These are phyloP conservation scores for Sitta carolinensis DNA, from an alignment of 2,797 vertebrate genomes.

Conservation along the genomic window DNA sequence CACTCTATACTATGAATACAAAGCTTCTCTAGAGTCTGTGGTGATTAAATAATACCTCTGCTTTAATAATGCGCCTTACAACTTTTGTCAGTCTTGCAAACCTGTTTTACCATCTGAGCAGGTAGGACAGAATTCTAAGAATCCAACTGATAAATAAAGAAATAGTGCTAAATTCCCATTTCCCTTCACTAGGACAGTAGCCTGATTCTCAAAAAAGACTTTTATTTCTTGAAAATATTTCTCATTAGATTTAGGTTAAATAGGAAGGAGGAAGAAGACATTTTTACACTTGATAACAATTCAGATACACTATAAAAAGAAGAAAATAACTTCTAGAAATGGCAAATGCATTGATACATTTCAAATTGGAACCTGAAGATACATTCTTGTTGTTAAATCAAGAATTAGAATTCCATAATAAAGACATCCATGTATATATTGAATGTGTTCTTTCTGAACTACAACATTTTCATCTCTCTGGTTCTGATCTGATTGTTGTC, in stretches of 20 bases:
- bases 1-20: not conserved
- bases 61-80: not conserved
- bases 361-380: not conserved
- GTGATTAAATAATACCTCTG: not conserved
- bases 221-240: conserved; percentile 10
- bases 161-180: not conserved
- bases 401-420: not conserved
- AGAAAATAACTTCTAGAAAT: not conserved
- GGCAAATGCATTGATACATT: not conserved
- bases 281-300: not conserved
- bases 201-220: not conserved
- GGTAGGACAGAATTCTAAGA: not conserved
- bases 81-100: not conserved
- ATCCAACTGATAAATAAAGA: conserved; percentile 7
- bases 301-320: not conserved
- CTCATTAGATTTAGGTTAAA: not conserved
- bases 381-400: not conserved
- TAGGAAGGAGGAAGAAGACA: not conserved
- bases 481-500: not conserved
- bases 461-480: not conserved
- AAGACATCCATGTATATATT: not conserved
- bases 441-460: not conserved
- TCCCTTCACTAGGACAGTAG: not conserved
- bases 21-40: not conserved
- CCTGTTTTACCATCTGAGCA: not conserved